Conservation (phyloP, 1,140 invertebrate genomes). For the Drosophila trapezifrons region DNA sequence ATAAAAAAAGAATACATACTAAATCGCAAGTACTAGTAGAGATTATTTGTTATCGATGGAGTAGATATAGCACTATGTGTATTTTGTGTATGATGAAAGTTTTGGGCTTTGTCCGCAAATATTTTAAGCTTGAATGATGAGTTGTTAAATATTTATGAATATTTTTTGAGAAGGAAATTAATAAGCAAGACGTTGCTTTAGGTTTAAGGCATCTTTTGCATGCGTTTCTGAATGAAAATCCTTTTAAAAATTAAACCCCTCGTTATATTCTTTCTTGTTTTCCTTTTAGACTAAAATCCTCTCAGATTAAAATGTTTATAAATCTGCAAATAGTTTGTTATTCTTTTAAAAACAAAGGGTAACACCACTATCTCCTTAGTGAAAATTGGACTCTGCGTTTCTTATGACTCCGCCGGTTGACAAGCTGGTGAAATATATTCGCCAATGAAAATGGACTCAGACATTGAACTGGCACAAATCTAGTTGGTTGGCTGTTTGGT, state of each 20-base stretch:
- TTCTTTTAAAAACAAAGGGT: neutral
- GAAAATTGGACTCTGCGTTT: constrained; percentile 27
- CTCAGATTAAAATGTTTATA: too few species aligned
- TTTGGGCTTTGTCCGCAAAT: neutral
- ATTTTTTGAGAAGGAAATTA: neutral
- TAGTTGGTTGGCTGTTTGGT: constrained; percentile 31
- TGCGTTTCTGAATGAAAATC: too few species aligned
- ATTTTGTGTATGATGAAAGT: neutral
- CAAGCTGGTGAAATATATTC: constrained; percentile 60
- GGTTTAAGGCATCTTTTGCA: too few species aligned
- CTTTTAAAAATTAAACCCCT: too few species aligned
- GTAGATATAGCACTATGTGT: neutral
- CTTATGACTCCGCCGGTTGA: constrained; percentile 38
- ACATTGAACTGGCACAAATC: constrained; percentile 65
- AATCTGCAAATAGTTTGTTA: too few species aligned
- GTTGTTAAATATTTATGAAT: neutral
- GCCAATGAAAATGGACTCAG: constrained; percentile 55
- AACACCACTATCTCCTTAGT: neutral
- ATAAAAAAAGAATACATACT: neutral
- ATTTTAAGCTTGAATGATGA: neutral
- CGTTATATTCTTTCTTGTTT: too few species aligned
- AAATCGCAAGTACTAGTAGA: neutral
- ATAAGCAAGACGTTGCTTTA: too few species aligned
- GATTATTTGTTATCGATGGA: constrained; percentile 28
- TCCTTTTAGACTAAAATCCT: too few species aligned